Conservation (phyloP, 2,888 invertebrate species). For the Cremastobaeus sp. region DNA sequence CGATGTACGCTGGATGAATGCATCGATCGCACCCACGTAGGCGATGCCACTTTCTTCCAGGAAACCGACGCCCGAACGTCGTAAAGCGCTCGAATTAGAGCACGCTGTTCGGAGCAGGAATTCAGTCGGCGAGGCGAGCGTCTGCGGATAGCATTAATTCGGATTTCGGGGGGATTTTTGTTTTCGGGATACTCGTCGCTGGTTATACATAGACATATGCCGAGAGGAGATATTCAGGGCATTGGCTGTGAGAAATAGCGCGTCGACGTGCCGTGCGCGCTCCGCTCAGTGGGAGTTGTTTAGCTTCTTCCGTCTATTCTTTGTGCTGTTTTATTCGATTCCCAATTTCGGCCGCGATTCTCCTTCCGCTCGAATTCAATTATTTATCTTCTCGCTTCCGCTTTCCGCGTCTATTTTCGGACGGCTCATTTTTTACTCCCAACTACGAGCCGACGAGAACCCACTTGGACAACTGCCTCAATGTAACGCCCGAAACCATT, state of each 20-base stretch:
- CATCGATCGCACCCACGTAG: slow-evolving; percentile 60
- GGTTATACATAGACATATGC: slow-evolving; percentile 22
- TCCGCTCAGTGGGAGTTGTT: neutral
- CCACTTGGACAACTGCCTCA: too few species aligned
- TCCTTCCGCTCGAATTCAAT: too few species aligned
- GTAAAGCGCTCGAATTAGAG: slow-evolving; percentile 57
- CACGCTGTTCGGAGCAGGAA: slow-evolving; percentile 32
- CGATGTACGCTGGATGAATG: slow-evolving; percentile 34
- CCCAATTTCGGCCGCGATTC: too few species aligned
- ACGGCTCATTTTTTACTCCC: too few species aligned
- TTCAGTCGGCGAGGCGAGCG: slow-evolving; percentile 18
- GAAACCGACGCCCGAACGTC: slow-evolving; percentile 50
- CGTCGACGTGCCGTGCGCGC: neutral
- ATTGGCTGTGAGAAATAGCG: slow-evolving; percentile 19
- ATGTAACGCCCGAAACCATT: too few species aligned
- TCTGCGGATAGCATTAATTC: slow-evolving; percentile 27
- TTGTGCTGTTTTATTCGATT: neutral
- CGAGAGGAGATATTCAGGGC: slow-evolving; percentile 8
- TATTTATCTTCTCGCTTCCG: too few species aligned
- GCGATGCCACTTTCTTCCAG: slow-evolving; percentile 56
- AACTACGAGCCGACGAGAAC: too few species aligned
- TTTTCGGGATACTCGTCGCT: slow-evolving; percentile 11
- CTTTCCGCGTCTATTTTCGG: too few species aligned
- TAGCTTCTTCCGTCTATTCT: neutral
- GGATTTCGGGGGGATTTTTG: slow-evolving; percentile 32